Base-by-base conservation (phyloP, 2,797 vertebrate genomes). In the Babyrousa celebensis region DNA sequence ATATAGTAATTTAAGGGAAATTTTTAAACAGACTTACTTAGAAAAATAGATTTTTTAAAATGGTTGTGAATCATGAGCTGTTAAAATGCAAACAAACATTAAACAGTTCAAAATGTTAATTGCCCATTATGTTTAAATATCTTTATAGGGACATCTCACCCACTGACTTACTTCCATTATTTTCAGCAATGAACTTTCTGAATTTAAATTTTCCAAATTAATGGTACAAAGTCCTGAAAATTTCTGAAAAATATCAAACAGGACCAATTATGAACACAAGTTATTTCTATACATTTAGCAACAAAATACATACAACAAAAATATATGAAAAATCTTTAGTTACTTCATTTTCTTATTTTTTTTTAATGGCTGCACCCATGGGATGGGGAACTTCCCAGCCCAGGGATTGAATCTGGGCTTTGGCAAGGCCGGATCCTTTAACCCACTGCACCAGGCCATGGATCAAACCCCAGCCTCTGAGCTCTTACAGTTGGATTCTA, bases 61-160 rank as follows among this genome's bases (percentile, higher is more conserved):
- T 85, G 36, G 9, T n/a, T 92, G 29, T 95, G 92, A 95, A 95
- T 96, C 68, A 95, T 82, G n/a, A 92, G 27, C 20, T 83, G 32
- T 54, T 91, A 85, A 95, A 97, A 96, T 95, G 93, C 68, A 29
- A 89, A 63, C 16, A 58, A 93, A 89, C 40, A 74, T 94, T 91
- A 70, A 94, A 88, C 21, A 74, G 78, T 87, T 96, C 82, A 87
- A 94, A 94, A 92, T 95, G 72, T 71, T 62, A 87, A n/a, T 65
- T 80, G n/a, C 60, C 89, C 27, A 70, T 85, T 93, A 65, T 82
- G 36, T 87, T 95, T 92, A 91, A 80, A 71, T 92, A 52, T 88
- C 84, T 92, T 95, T 85, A 85, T 56, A 85, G 67, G n/a, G 48
- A 72, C 21, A 29, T 78, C 71, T 91, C 36, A 58, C 12, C 21